phyloP scores from a whole-genome alignment of 2,113 vertebrate species.

The Eulemur rufifrons region DNA sequence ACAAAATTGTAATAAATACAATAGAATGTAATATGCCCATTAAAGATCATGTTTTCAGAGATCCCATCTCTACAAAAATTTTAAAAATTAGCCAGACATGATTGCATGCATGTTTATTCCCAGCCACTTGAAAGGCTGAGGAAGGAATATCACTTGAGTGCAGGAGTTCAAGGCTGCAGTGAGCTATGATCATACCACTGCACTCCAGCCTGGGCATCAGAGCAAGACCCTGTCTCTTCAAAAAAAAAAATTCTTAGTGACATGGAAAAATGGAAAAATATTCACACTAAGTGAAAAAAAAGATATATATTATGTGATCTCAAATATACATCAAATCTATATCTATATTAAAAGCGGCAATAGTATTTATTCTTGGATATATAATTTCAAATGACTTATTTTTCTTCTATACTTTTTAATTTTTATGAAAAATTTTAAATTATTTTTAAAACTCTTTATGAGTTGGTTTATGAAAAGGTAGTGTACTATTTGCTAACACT shows the following conservation, averaged over 20 bases:
- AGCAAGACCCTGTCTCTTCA: no score
- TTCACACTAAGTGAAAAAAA: neutral
- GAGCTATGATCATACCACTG: no score
- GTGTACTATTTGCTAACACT: neutral
- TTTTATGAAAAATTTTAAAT: neutral
- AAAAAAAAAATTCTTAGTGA: neutral
- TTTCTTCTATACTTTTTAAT: neutral
- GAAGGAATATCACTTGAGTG: no score
- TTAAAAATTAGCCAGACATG: no score
- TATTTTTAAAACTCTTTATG: neutral
- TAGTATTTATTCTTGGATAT: neutral
- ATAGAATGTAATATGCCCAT: neutral
- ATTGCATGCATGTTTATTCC: no score
- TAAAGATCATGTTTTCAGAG: neutral
- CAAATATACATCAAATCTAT: neutral
- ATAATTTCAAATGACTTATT: slow-evolving; percentile 24
- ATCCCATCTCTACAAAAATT: no score
- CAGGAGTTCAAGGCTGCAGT: no score
- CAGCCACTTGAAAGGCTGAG: no score
- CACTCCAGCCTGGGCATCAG: no score
- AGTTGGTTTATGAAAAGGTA: neutral
- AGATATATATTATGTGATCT: neutral
- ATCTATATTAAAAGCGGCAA: neutral
- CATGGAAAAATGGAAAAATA: neutral
- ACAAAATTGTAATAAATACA: neutral